Evolutionary conservation across 2,797 vertebrate genomes (phyloP).

Genomic region (Artibeus jamaicensis): DNA sequence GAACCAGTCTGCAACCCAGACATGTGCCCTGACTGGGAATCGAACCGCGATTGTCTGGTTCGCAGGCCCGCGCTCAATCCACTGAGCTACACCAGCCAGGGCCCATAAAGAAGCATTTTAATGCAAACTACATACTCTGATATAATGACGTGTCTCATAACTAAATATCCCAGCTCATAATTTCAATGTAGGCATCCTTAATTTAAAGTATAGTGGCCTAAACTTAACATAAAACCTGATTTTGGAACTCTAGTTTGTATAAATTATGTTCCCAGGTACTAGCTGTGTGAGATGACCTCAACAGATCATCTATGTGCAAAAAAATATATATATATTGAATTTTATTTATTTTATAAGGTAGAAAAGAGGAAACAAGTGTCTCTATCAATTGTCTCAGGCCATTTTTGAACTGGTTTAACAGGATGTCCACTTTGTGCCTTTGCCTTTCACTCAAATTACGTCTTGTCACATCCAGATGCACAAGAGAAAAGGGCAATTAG

Average conservation of each 20-base stretch:
- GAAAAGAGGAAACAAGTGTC: background rate
- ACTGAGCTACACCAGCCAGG: no score
- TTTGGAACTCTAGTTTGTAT: conserved; percentile 11
- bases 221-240: conserved; percentile 28
- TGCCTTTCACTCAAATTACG: conserved; percentile 20
- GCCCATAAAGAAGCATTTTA: background rate
- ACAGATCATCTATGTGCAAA: background rate
- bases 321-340: background rate
- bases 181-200: background rate
- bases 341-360: background rate
- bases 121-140: conserved; percentile 4
- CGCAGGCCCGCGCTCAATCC: no score
- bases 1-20: no score
- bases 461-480: background rate
- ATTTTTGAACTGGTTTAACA: background rate
- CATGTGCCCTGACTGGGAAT: no score
- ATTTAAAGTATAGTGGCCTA: background rate
- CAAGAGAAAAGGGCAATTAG: background rate
- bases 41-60: no score
- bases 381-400: background rate
- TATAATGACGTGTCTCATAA: background rate
- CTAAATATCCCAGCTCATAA: background rate
- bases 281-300: background rate
- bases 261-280: background rate
- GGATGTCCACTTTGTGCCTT: background rate